A percentile compares a stretch with the other conserved stretches of the same genome.
Evolutionary conservation across 1,140 invertebrate genomes (phyloP).

Genomic region (Aphelenchoides avenae): DNA sequence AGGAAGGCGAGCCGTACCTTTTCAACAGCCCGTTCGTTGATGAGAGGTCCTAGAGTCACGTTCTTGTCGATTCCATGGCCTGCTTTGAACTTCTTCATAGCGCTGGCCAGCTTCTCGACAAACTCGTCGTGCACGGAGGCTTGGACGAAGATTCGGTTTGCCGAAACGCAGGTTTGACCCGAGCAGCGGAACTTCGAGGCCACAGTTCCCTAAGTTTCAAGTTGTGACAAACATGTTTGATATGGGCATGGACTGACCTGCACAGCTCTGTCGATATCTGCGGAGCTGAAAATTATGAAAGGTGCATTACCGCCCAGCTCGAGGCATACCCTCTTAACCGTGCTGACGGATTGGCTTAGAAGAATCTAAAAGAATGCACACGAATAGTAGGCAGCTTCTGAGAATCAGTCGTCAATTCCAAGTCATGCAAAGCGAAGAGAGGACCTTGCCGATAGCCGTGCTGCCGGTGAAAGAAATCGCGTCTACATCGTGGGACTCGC

Average conservation of each 20-base stretch:
- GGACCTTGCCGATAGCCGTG: constrained; percentile 62
- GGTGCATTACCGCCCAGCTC: constrained; percentile 98
- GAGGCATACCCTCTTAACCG: constrained; percentile 81
- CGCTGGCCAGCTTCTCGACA: constrained; percentile 69
- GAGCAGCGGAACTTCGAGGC: constrained; percentile 88
- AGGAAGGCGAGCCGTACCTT: constrained; percentile 67
- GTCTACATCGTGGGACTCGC: constrained; percentile 75
- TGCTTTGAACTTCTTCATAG: constrained; percentile 69
- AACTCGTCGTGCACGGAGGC: constrained; percentile 78
- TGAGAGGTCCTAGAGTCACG: constrained; percentile 81
- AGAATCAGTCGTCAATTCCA: too few relatives aligned
- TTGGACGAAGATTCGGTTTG: constrained; percentile 88
- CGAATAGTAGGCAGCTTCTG: too few relatives aligned
- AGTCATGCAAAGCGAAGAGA: too few relatives aligned
- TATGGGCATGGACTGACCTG: constrained; percentile 28
- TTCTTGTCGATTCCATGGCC: constrained; percentile 74
- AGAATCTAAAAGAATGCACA: constrained; percentile 67
- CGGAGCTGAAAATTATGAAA: constrained; percentile 90
- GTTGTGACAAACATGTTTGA: constrained; percentile 8
- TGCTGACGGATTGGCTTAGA: constrained; percentile 75
- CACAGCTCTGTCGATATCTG: constrained; percentile 82
- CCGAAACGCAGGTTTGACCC: constrained; percentile 90
- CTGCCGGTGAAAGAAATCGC: constrained; percentile 87
- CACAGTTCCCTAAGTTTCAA: constrained; percentile 70
- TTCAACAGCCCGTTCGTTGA: constrained; percentile 78